Conservation (phyloP, 2,113 vertebrate species). For the Hystrix brachyura region DNA sequence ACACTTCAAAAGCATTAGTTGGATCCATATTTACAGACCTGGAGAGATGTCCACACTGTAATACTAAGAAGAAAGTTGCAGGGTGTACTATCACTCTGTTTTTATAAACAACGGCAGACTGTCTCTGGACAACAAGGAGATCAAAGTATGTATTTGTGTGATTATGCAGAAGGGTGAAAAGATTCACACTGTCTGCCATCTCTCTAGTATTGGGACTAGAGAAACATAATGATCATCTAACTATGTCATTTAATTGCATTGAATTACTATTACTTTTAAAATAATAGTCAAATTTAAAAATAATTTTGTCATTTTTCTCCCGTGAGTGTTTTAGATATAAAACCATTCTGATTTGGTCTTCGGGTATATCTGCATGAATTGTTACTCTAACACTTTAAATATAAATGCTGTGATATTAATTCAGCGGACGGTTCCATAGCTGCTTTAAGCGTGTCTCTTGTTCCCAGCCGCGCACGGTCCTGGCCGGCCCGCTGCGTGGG, state of each 20-base stretch:
- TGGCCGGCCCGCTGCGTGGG: too few relatives aligned
- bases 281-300: neutral
- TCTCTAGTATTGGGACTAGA: neutral
- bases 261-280: slow-evolving; percentile 4
- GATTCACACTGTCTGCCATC: neutral
- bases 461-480: too few relatives aligned
- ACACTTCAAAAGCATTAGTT: neutral
- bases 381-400: neutral
- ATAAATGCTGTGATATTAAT: neutral
- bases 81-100: neutral
- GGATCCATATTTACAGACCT: neutral
- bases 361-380: neutral
- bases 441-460: neutral
- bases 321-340: neutral
- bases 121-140: neutral
- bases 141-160: neutral
- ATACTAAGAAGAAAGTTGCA: neutral
- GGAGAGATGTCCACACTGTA: neutral
- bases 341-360: neutral
- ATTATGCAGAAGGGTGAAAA: neutral
- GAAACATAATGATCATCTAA: neutral
- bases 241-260: neutral
- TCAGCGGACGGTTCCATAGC: neutral
- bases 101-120: neutral
- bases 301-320: neutral